Base-by-base conservation (phyloP, 2,113 vertebrate species). In the Sylvilagus bachmani region DNA sequence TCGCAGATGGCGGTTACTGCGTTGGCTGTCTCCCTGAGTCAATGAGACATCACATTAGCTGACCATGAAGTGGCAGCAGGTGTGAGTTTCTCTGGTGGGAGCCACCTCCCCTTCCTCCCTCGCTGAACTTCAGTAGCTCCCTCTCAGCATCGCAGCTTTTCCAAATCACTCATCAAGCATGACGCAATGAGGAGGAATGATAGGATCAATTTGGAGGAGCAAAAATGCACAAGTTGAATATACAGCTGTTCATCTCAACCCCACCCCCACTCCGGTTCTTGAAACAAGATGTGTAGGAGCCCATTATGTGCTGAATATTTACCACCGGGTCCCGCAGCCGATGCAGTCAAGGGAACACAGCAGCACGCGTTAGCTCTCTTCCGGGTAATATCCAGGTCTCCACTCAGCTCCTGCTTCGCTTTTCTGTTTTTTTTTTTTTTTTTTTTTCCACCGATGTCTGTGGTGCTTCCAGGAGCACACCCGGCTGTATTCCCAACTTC, bases 1-100 rank as follows among this genome's bases (percentile, higher is more conserved):
- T n/a, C 80, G n/a, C n/a, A 38, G 53, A 13, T 19, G 36, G 3
- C 58, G 74, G n/a, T 27, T 31, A 67, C 53, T 73, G 80, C 13
- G 10, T 25, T 82, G 70, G 22, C 84, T 87, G 89, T 89, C 55
- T 78, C 49, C 87, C 81, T 74, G 89, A 82, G 66, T 66, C 44
- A 92, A 44, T 38, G 27, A 93, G 64, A 69, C 58, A 78, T 87
- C 90, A 58, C 31, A 55, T 24, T 90, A 73, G 64, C 55, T 14
- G 83, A 12, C 14, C 70, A 27, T 24, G 27, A 92, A 78, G 25
- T 38, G 69, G 55, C 61, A 62, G 53, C 73, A 73, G 75, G 29
- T 49, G 16, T 31, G 61, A 67, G 17, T 74, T 85, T 78, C 77
- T 78, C 78, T 74, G 86, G 36, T 5, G 51, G 31, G 29, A 86